Conservation (phyloP, 2,888 invertebrate genomes). For the Eupsilia transversa region DNA sequence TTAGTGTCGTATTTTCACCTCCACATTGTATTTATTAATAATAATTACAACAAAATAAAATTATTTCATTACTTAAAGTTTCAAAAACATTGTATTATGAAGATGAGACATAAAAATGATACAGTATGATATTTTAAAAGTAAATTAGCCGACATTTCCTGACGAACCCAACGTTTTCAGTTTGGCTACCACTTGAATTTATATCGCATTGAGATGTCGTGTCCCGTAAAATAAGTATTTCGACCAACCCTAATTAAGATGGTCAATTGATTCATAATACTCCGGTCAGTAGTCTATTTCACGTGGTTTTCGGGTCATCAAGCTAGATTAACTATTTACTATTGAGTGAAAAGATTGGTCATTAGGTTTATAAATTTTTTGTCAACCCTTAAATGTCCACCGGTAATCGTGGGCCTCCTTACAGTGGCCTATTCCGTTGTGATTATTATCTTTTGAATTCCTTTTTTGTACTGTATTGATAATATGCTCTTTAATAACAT, state of each 20-base stretch:
- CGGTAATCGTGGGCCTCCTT: neutral
- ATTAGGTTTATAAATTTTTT: constrained; percentile 12
- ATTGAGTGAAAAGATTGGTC: neutral
- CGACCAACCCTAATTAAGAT: constrained; percentile 52
- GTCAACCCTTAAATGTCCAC: constrained; percentile 25
- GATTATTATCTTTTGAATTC: neutral
- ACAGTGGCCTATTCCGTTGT: neutral
- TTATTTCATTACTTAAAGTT: neutral
- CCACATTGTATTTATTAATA: neutral
- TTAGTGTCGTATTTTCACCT: neutral
- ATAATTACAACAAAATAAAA: neutral
- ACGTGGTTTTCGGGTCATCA: constrained; percentile 1
- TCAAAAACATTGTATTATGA: neutral
- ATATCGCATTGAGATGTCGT: constrained; percentile 39
- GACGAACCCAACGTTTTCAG: constrained; percentile 25
- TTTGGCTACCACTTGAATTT: constrained; percentile 30
- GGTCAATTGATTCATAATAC: constrained; percentile 56
- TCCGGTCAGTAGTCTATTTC: constrained; percentile 2
- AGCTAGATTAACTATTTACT: constrained; percentile 24
- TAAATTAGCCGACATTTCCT: constrained; percentile 32
- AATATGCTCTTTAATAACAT: neutral
- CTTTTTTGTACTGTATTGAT: neutral
- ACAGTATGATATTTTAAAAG: neutral
- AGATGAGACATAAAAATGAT: neutral
- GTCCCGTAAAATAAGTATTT: constrained; percentile 55